Evolutionary conservation across 1,140 invertebrate species (phyloP).

Genomic region (Drosophila melanogaster): Release_6_plus_ISO1_MT NT_033777.3:6439501-6440000

Average conservation of each 20-base stretch:
- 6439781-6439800: slow-evolving; percentile 28
- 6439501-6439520: too few relatives aligned
- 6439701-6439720: slow-evolving; percentile 51
- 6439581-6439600: slow-evolving; percentile 75
- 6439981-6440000: slow-evolving; percentile 90
- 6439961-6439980: slow-evolving; percentile 87
- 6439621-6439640: slow-evolving; percentile 74
- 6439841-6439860: slow-evolving; percentile 53
- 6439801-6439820: slow-evolving; percentile 37
- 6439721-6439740: slow-evolving; percentile 5
- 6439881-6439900: slow-evolving; percentile 84
- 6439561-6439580: neutral
- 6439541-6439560: neutral
- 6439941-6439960: slow-evolving; percentile 85
- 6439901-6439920: slow-evolving; percentile 85
- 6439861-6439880: slow-evolving; percentile 73
- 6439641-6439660: slow-evolving; percentile 63
- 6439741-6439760: slow-evolving; percentile 61
- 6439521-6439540: neutral
- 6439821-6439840: slow-evolving; percentile 64
- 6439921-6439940: slow-evolving; percentile 86
- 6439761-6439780: slow-evolving; percentile 64
- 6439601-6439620: slow-evolving; percentile 83
- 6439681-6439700: slow-evolving; percentile 35
- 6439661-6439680: slow-evolving; percentile 44